Percentiles rank a stretch among this genome's conserved stretches.
These are phyloP conservation scores for Oppia nitens DNA, from an alignment of 1,140 invertebrate genomes.

Conservation along the genomic window DNA sequence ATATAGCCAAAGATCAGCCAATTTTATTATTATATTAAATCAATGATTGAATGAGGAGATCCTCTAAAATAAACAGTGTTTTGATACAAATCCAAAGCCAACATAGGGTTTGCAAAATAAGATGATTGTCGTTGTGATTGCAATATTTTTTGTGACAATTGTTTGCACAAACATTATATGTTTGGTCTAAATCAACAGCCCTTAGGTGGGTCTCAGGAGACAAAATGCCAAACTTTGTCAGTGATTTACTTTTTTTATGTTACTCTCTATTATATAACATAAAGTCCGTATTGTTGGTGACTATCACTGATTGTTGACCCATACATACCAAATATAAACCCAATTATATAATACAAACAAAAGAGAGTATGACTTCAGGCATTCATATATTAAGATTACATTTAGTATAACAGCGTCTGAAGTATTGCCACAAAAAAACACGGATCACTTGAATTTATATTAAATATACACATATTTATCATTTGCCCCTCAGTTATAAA, in stretches of 20 bases:
- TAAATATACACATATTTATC: too few relatives aligned
- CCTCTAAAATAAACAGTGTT: background rate
- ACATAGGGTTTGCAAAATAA: background rate
- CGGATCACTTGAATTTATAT: too few relatives aligned
- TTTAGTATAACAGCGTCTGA: constrained; percentile 3
- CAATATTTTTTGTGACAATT: background rate
- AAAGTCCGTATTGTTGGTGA: background rate
- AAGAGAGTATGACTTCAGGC: background rate
- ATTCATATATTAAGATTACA: constrained; percentile 1
- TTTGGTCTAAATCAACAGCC: background rate
- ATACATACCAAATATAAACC: background rate
- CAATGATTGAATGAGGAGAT: background rate
- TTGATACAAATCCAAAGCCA: background rate
- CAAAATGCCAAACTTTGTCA: background rate
- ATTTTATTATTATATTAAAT: too few relatives aligned
- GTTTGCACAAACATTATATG: background rate
- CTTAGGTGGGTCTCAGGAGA: background rate
- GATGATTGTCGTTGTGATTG: background rate
- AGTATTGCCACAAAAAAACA: too few relatives aligned
- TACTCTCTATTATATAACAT: background rate
- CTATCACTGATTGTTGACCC: constrained; percentile 12
- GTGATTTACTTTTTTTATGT: constrained; percentile 7
- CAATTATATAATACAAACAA: background rate
- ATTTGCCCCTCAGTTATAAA: too few relatives aligned
- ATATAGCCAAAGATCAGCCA: background rate